Conservation (phyloP, 2,113 vertebrate genomes). For the Corythornis madagascariensis region DNA sequence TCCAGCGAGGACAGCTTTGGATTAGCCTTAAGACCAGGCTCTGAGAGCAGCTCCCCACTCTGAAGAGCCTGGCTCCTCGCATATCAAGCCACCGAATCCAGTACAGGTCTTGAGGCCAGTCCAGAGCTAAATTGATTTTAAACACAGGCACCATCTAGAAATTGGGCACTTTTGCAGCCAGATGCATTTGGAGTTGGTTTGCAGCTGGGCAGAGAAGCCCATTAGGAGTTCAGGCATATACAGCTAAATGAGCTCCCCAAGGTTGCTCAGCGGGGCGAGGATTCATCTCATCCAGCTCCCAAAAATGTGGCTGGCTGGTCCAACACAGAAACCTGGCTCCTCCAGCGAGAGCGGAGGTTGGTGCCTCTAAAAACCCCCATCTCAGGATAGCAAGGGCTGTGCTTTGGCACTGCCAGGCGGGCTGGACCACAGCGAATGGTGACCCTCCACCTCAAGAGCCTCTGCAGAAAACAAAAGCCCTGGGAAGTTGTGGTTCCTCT, state of each 20-base stretch:
- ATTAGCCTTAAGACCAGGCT: not conserved
- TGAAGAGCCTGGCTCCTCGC: not conserved
- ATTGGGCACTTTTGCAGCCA: not conserved
- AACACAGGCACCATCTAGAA: not conserved
- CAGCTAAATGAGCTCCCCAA: not conserved
- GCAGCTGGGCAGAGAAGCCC: not conserved
- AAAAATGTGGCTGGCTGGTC: not conserved
- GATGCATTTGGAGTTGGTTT: not conserved
- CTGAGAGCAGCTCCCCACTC: not conserved
- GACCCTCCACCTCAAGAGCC: not conserved
- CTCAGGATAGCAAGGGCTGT: rapidly evolving
- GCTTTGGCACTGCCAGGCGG: rapidly evolving
- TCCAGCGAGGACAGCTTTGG: not conserved
- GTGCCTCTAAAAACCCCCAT: not conserved
- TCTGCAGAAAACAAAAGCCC: not conserved
- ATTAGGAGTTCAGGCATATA: not conserved
- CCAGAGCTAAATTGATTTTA: not conserved
- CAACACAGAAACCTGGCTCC: not conserved
- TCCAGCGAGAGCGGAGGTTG: not conserved
- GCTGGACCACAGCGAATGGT: not conserved
- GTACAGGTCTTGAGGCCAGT: not conserved
- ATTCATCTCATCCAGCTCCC: not conserved
- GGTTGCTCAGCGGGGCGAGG: not conserved
- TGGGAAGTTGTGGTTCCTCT: not conserved
- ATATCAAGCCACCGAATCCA: not conserved